Evolutionary conservation across 2,797 vertebrate species (phyloP), one percentile per base, ranked within the genome.

Genomic region (Buceros bicornis): DNA sequence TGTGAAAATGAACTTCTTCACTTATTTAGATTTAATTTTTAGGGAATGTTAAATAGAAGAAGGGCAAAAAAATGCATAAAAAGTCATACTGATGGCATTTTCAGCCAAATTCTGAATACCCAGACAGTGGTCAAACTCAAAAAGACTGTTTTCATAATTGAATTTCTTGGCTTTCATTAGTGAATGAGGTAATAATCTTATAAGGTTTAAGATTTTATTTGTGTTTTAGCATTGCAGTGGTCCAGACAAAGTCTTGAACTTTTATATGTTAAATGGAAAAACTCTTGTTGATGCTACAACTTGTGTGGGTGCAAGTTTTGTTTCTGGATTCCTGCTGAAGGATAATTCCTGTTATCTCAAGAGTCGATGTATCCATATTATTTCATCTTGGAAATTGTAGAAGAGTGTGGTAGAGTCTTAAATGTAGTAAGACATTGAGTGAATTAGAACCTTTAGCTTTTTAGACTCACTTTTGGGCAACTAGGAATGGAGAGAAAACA

Each of bases 401-500:
- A 85, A 85, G 25, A 80, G 45, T 82, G 89, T 58, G 5, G 15
- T 70, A n/a, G 25, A 18, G 8, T 33, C 11, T 51, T 73, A 80
- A 87, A 58, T 0, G 1, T 21, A 69, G 10, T 21, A 84, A 42
- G 0, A 2, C 6, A 10, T 2, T 61, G 33, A n/a, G 10, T 54
- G 19, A 77, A 33, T 72, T 53, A 72, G 18, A 70, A 77, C 2
- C 8, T 66, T 80, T 35, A 35, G 26, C 16, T 69, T 93, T 86
- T 76, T 56, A 66, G 26, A 60, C 16, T 51, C 5, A 15, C 8
- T 77, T 93, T 60, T 48, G 19, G 22, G 40, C 43, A 2, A 18
- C 13, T 12, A n/a, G 33, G 13, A 93, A 50, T 24, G 24, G 28
- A 67, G 11, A 86, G 28, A 86, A 90, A 86, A 80, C 71, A 86